Conservation (phyloP, 2,113 vertebrate species). For the Passer domesticus region DNA sequence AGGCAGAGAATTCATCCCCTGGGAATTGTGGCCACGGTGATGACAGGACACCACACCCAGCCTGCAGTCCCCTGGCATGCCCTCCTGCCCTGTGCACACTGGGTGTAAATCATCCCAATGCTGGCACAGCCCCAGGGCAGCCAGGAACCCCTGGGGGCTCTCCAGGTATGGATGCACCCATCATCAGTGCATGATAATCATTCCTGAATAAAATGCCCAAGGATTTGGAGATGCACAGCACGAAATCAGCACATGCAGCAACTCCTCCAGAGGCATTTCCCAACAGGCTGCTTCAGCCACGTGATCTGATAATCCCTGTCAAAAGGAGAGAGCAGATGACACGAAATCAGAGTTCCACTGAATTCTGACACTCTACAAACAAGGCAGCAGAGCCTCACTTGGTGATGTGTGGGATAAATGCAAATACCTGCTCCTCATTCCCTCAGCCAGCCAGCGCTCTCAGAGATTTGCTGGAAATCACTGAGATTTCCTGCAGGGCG, state of each 20-base stretch:
- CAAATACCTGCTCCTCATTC: not conserved
- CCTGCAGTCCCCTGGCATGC: not conserved
- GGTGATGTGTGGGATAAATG: not conserved
- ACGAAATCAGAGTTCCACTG: not conserved
- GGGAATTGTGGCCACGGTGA: not conserved
- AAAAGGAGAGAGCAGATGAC: not conserved
- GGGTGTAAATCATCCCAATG: not conserved
- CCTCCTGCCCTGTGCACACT: accelerated
- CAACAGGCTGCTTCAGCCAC: not conserved
- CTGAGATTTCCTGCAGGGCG: accelerated
- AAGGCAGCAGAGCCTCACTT: not conserved
- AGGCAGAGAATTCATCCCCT: no score
- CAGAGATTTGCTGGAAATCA: not conserved
- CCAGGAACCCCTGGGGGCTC: not conserved
- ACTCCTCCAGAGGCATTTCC: not conserved
- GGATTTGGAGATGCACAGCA: not conserved
- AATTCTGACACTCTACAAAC: not conserved
- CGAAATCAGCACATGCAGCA: not conserved
- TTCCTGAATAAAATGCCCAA: not conserved
- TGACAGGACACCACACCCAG: not conserved
- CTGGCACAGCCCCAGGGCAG: not conserved
- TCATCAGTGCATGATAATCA: accelerated
- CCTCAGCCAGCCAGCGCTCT: not conserved
- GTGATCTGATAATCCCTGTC: not conserved
- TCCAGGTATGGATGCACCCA: accelerated